These are phyloP conservation scores for Synodontis membranacea DNA, from an alignment of 2,113 vertebrate genomes.

Conservation along the genomic window DNA sequence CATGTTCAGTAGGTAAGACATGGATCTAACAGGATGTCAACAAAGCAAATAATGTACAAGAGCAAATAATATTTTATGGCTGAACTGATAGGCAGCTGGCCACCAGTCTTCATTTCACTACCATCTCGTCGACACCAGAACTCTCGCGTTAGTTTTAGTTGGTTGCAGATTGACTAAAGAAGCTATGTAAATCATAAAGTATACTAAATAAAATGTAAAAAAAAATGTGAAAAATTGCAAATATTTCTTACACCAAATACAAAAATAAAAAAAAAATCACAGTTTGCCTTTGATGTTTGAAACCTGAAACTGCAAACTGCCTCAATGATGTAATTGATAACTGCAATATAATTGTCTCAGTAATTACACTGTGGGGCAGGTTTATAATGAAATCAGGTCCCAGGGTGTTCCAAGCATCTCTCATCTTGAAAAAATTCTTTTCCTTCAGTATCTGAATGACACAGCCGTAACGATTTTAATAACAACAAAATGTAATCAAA, in stretches of 20 bases:
- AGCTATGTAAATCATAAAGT: background rate
- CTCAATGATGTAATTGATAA: background rate
- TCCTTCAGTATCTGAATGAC: too few species aligned
- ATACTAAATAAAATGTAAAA: too few species aligned
- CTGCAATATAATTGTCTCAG: too few species aligned
- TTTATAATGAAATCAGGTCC: background rate
- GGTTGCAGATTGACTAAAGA: background rate
- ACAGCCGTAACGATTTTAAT: too few species aligned
- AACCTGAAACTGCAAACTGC: background rate
- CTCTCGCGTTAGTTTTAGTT: background rate
- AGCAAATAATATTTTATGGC: background rate
- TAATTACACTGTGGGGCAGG: background rate
- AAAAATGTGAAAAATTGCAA: background rate
- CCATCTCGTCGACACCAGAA: background rate
- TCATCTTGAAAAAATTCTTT: too few species aligned
- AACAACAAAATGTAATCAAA: too few species aligned
- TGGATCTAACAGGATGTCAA: background rate
- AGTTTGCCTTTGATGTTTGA: background rate
- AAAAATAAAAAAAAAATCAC: background rate
- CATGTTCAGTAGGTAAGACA: constrained; percentile 42
- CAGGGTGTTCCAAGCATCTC: background rate
- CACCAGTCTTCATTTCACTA: background rate
- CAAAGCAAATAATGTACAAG: background rate
- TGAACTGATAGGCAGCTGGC: background rate
- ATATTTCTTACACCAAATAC: background rate